Base-by-base conservation (phyloP, 2,888 invertebrate genomes). In the Dynastes grantii region DNA sequence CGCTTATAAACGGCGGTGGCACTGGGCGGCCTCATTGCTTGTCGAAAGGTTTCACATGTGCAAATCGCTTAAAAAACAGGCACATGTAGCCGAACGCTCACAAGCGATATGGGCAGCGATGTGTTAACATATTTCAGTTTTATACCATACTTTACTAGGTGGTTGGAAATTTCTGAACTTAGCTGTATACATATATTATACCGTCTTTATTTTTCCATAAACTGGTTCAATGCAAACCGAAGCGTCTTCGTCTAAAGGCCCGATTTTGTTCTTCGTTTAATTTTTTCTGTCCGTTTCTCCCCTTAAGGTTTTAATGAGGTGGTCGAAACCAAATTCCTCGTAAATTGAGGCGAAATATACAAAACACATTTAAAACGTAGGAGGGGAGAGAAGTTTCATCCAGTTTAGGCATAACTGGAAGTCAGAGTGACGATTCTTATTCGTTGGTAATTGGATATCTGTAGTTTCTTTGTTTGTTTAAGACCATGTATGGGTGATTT, bases 351-450 rank as follows among this genome's bases (percentile, higher is more conserved):
- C 73, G 45, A 75, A 75, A 61, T 75, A 61, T 45, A 58, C 55
- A 22, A 75, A 75, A 75, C 73, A 75, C 63, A 75, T 75, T 75
- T 75, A 75, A 75, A 75, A 75, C 22, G 73, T 61, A 61, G 61
- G 45, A 45, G 73, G 61, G 73, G 45, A 9, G 22, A 5, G 22
- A 61, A 16, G 63, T 40, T 75, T 22, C 63, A n/a, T 40, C 40
- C 61, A 75, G 61, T 58, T 75, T 27, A 45, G 40, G 73, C 61
- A 58, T 75, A 75, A 75, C 45, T 45, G 61, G 61, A 61, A 75
- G 63, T 32, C 45, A 45, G 61, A 27, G 40, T 40, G 11, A 61
- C 61, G 73, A 49, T 71, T 53, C 40, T 8, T 16, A 58, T 61
- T 45, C 40, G 58, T 58, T 27, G 40, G 73, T 73, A 73, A 73